Conservation (phyloP, 2,888 invertebrate genomes). For the Argyresthia goedartella region DNA sequence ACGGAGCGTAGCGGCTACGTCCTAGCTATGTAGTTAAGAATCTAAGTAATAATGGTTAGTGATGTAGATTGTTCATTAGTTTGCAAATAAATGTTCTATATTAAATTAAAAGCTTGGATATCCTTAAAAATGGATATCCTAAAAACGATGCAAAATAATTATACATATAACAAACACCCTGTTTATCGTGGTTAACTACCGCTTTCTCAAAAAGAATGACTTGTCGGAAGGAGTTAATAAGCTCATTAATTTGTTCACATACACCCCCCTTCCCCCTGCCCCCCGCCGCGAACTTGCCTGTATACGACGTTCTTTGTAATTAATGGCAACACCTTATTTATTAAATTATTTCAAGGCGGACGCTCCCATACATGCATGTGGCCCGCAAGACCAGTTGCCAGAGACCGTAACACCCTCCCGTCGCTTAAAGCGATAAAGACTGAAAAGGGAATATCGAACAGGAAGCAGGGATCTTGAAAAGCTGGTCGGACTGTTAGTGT, state of each 20-base stretch:
- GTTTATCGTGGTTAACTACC: too few species aligned
- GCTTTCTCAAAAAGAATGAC: conserved; percentile 41
- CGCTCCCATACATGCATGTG: conserved; percentile 33
- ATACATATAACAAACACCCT: too few species aligned
- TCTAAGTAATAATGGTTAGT: neutral
- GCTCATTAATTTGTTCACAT: conserved; percentile 60
- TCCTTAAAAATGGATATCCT: neutral
- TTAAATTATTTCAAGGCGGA: conserved; percentile 64
- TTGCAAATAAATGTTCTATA: neutral
- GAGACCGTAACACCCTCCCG: conserved; percentile 23
- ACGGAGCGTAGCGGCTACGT: neutral
- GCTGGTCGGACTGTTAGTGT: conserved; percentile 20
- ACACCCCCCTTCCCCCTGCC: conserved; percentile 48
- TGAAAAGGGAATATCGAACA: conserved; percentile 2
- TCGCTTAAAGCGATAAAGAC: conserved; percentile 3
- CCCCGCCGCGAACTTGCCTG: conserved; percentile 51
- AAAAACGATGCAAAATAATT: too few species aligned
- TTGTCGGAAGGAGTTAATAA: conserved; percentile 66
- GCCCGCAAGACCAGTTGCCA: conserved; percentile 28
- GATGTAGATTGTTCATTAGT: neutral
- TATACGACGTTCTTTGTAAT: conserved; percentile 63
- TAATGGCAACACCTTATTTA: conserved; percentile 69
- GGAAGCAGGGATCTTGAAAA: conserved; percentile 18
- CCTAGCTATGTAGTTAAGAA: too few species aligned
- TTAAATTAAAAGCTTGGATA: neutral